Evolutionary conservation across 2,113 vertebrate species (phyloP), one percentile per base, ranked within the genome.

Genomic region (Oreochromis niloticus): DNA sequence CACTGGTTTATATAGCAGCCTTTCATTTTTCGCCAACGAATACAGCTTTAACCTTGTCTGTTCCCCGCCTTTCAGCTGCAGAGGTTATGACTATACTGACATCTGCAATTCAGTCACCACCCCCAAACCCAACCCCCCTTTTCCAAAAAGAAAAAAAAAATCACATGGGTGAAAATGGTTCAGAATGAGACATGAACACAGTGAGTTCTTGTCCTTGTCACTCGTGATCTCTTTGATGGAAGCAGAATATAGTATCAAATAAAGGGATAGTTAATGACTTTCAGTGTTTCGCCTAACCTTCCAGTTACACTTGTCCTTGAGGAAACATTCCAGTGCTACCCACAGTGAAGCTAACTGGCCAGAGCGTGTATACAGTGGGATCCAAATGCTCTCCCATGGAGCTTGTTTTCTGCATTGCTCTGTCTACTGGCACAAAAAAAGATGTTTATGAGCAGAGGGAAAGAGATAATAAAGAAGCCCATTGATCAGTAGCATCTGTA

Each of bases 1-100:
- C 92, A 85, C 83, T 81, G 82, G 93, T 94, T 90, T 89, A 85
- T 93, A 89, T 41, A 59, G 83, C 79, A 59, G 82, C 86, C 86
- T 79, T 82, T 89, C 92, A 90, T 92, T 89, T 93, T 82, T 93
- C 82, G 43, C 89, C 83, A 88, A 85, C 80, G 92, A 91, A 93
- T 91, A 57, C 91, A 88, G 90, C 91, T 91, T 94, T 92, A 94
- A 95, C 94, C 95, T 95, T 94, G 91, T 88, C 75, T 39, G 48
- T 22, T 12, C 46, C 59, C 32, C 3, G 55, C 71, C 71, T 12
- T 46, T 75, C 83, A 34, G 50, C 57, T 79, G 82, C 66, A 59
- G 86, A 89, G 89, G 85, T 91, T 88, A 85, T 46, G 27, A 68
- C 57, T 43, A 34, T 71, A 89, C 84, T 91, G 91, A 91, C 95